Percentiles rank a stretch among this genome's conserved stretches.
These are phyloP conservation scores for Saccostrea glomerata DNA, from an alignment of 1,140 invertebrate genomes.

Conservation along the genomic window DNA sequence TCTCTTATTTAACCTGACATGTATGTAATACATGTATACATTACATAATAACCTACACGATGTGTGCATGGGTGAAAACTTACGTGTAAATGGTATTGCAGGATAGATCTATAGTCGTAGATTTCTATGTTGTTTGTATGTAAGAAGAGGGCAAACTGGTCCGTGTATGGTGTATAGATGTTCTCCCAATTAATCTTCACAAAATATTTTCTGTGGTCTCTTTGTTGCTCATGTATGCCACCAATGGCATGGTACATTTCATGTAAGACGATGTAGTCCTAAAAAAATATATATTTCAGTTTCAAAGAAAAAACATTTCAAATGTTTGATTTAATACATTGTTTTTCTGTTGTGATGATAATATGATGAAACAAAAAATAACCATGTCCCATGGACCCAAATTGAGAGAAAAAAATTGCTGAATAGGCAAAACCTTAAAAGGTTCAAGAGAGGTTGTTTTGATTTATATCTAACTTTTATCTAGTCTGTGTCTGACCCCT, in stretches of 20 bases:
- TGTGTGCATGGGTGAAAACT: no score
- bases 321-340: neutral
- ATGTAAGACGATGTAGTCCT: neutral
- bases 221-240: neutral
- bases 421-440: neutral
- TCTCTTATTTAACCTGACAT: no score
- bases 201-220: neutral
- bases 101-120: neutral
- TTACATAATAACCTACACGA: no score
- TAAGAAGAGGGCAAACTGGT: neutral
- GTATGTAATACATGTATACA: no score
- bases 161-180: neutral
- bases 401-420: neutral
- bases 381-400: neutral
- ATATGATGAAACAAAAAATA: neutral
- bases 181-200: conserved; percentile 23
- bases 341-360: neutral
- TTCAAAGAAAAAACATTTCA: neutral
- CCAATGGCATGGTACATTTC: neutral
- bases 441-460: no score
- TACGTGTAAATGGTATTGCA: neutral
- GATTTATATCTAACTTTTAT: no score
- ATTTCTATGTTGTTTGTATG: neutral
- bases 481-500: no score
- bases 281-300: neutral